Evolutionary conservation across 2,797 vertebrate species (phyloP), one percentile per base, ranked within the genome.

Genomic region (Myripristis murdjan): DNA sequence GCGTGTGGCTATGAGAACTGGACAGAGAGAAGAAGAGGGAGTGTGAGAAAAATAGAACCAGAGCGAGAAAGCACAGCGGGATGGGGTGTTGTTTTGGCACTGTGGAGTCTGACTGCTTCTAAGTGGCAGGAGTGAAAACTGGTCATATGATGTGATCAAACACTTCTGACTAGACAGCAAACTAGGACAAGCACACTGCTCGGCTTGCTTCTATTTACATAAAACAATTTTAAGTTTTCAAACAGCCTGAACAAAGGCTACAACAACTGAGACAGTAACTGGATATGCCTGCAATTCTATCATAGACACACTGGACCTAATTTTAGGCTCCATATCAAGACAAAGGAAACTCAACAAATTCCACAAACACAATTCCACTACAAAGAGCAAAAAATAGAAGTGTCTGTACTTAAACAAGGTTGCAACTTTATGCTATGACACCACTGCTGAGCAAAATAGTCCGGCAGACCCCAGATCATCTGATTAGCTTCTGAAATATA

Each of bases 121-220:
- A 14, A 66, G 61, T 66, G 71, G 65, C 37, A 55, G 64, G 52
- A 81, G 64, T 22, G 37, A 82, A 82, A 82, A 68, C 37, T 65
- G 76, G 87, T 93, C 89, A 90, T 78, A 87, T 88, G 89, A 92
- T 85, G 82, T 28, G 77, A 83, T 85, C 80, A 83, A 80, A 88
- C 77, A 75, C 54, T 51, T 80, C 59, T 66, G 63, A 73, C 57
- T 43, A 81, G 47, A 82, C 33, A 75, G 64, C 68, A 81, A 86
- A 59, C 51, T 47, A 22, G 61, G 56, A 65, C 59, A 77, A 26
- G 26, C 62, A 57, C 6, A 22, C 23, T 0, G 41, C 62, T 43
- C 79, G 79, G 48, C 15, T 58, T 51, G 15, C 23, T 15, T 76
- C 72, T 68, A 69, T 65, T 75, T 67, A 81, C 51, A 65, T 47